Conservation (phyloP, 2,113 vertebrate species). For the Xiphophorus couchianus region DNA sequence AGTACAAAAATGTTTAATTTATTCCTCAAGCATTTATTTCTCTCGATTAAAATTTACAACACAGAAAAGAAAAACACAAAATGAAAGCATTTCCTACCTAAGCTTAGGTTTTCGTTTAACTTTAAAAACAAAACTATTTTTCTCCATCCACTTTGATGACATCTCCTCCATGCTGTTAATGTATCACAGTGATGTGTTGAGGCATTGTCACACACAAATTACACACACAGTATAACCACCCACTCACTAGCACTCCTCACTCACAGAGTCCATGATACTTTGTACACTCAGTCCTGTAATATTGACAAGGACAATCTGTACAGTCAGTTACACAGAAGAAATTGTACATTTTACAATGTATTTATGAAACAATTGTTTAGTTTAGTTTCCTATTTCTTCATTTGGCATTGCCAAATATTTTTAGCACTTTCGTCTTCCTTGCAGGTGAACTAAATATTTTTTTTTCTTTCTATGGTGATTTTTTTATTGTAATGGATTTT, state of each 20-base stretch:
- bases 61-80: neutral
- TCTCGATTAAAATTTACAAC: neutral
- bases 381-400: neutral
- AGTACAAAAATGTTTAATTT: neutral
- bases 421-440: neutral
- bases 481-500: too few relatives aligned
- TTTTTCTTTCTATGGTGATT: neutral
- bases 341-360: conserved; percentile 13
- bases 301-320: conserved; percentile 40
- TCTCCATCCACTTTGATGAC: neutral
- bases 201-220: conserved; percentile 36
- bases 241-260: conserved; percentile 44
- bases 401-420: neutral
- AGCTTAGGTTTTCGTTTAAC: neutral
- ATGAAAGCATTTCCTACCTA: neutral
- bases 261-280: conserved; percentile 41
- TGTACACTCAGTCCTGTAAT: conserved; percentile 44
- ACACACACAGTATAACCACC: conserved; percentile 36
- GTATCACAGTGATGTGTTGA: conserved; percentile 14
- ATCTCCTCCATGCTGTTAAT: neutral
- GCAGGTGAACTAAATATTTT: neutral
- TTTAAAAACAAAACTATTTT: neutral
- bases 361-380: conserved; percentile 1
- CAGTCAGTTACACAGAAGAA: conserved; percentile 21
- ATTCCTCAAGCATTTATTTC: neutral